Percentiles rank a stretch among this genome's conserved stretches.
Evolutionary conservation across 1,140 invertebrate species (phyloP).

Genomic region (Drosophila virilis): DNA sequence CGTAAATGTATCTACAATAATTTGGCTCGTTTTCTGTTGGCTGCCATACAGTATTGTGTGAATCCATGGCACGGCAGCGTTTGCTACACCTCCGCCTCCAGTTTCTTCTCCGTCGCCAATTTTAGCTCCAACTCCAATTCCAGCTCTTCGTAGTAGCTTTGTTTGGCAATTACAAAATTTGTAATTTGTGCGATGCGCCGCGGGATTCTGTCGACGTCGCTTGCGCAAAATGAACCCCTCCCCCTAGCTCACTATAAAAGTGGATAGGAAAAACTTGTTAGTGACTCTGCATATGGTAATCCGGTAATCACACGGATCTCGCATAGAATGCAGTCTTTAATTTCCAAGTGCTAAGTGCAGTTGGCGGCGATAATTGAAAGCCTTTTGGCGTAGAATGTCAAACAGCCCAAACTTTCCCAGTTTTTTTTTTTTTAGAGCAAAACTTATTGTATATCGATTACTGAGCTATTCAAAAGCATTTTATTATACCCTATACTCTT

Average conservation of each 20-base stretch:
- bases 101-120: not conserved
- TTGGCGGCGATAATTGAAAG: conserved; percentile 37
- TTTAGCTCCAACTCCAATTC: not conserved
- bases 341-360: not conserved
- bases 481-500: not conserved
- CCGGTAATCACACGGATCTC: conserved; percentile 21
- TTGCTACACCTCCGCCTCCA: not conserved
- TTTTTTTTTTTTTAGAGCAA: not conserved
- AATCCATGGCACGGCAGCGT: conserved; percentile 18
- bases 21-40: conserved; percentile 55
- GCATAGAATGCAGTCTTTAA: conserved; percentile 18
- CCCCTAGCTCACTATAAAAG: not conserved
- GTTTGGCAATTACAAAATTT: conserved; percentile 58
- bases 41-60: conserved; percentile 54
- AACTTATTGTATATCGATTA: conserved; percentile 34
- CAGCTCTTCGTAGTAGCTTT: conserved; percentile 31
- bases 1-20: conserved; percentile 64
- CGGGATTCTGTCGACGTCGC: conserved; percentile 33
- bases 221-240: conserved; percentile 29
- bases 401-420: conserved; percentile 24
- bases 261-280: not conserved
- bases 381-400: conserved; percentile 55
- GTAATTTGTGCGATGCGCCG: conserved; percentile 47
- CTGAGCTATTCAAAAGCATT: conserved; percentile 11
- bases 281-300: not conserved